phyloP scores from a whole-genome alignment of 2,113 vertebrate genomes.

The Eolophus roseicapilla region DNA sequence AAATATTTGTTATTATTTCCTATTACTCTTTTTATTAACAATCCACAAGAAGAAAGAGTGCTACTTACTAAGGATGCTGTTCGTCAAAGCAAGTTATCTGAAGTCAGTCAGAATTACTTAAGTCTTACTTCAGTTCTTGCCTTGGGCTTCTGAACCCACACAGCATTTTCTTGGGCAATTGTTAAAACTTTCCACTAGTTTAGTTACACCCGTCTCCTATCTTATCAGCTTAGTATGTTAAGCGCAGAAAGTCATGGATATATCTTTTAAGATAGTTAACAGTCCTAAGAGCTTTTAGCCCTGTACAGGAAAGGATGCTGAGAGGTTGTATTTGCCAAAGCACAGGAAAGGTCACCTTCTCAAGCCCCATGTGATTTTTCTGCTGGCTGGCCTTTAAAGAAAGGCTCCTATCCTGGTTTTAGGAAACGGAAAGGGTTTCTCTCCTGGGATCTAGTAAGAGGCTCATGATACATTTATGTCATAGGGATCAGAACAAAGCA shows the following conservation, averaged over 20 bases:
- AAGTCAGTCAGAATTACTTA: neutral
- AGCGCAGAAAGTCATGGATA: neutral
- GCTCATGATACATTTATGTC: neutral
- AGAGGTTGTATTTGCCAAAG: neutral
- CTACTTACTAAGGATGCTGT: neutral
- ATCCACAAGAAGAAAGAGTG: neutral
- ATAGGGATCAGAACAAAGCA: constrained; percentile 13
- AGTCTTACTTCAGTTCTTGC: neutral
- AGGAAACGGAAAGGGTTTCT: neutral
- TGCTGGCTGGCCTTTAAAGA: constrained; percentile 16
- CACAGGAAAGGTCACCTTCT: neutral
- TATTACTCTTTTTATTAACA: neutral
- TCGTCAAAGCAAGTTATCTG: neutral
- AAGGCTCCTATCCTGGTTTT: neutral
- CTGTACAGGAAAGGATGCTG: neutral
- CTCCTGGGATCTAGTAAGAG: neutral
- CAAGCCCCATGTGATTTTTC: neutral
- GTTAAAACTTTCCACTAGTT: neutral
- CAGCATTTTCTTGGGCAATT: neutral
- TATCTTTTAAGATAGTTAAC: neutral
- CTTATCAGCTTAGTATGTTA: neutral
- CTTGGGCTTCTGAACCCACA: fast-evolving
- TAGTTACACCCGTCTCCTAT: neutral
- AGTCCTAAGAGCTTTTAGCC: neutral
- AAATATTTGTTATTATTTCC: neutral